Base-by-base conservation (phyloP, 2,113 vertebrate genomes). In the Microtus richardsoni region DNA sequence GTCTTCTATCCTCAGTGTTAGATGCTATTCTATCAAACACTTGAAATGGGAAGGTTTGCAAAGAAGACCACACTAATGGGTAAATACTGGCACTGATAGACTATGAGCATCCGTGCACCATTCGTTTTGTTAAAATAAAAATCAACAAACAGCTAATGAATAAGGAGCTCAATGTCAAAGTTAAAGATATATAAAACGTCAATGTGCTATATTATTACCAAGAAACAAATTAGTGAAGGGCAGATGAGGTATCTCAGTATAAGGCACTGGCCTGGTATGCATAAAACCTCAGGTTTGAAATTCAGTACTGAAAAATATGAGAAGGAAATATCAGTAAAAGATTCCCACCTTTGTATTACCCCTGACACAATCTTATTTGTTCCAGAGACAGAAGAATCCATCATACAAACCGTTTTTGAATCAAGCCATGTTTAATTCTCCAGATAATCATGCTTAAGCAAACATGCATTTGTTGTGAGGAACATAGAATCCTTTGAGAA, bases 381-480 rank as follows among this genome's bases (percentile, higher is more conserved):
- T 22, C 28, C 33, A 93, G 91, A 96, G 89, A 74, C 11, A 78
- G 9, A 62, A 78, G 5, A 88, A 5, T 2, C 6, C 8, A 19
- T 71, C 24, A 14, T 62, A 11, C 1, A 80, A 64, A 71, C 13
- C 0, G 80, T 84, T 77, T 88, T 52, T 88, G 44, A 95, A 64
- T 33, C 33, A 73, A 80, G 71, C 14, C 49, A 54, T 28, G 49
- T 75, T 79, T 33, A 91, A 36, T 22, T 44, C 30, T 92, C 54
- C 75, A 52, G 21, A 88, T 71, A 74, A 64, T n/a, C 39, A 83
- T 83, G 36, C 74, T 91, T 93, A 85, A 73, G 33, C 6, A 95
- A 95, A 79, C 13, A 60, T 0, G 7, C 4, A 88, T 44, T 91
- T 77, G 52, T 17, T 77, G 0, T 58, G 73, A 41, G 47, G 41